A percentile compares a stretch with the other conserved stretches of the same genome.
Evolutionary conservation across 1,140 invertebrate genomes (phyloP).

Genomic region (Catajapyx aquilonaris): DNA sequence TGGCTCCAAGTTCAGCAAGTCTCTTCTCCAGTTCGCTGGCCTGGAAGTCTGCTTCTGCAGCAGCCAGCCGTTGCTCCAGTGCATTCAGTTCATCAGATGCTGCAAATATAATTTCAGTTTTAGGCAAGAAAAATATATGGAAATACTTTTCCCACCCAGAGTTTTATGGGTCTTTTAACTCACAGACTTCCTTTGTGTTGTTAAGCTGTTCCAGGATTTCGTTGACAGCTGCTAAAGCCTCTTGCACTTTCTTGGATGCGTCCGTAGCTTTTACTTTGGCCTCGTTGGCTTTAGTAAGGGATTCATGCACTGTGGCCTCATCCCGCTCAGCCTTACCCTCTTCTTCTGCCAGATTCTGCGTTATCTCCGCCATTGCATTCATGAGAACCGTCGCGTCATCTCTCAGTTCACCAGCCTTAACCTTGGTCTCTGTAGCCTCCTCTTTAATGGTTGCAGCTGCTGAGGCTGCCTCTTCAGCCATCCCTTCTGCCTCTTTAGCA

Average conservation of each 20-base stretch:
- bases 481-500: slow-evolving; percentile 53
- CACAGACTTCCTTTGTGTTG: slow-evolving; percentile 50
- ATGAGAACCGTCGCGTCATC: slow-evolving; percentile 54
- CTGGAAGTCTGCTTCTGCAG: slow-evolving; percentile 48
- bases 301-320: slow-evolving; percentile 43
- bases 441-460: too few species aligned
- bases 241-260: slow-evolving; percentile 55
- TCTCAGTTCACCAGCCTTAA: slow-evolving; percentile 44
- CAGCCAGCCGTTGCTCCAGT: slow-evolving; percentile 45
- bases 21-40: slow-evolving; percentile 52
- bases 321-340: slow-evolving; percentile 53
- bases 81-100: slow-evolving; percentile 42
- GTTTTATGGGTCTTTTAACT: slow-evolving; percentile 8
- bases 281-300: slow-evolving; percentile 56
- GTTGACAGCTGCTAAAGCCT: slow-evolving; percentile 53
- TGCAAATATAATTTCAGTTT: slow-evolving; percentile 16
- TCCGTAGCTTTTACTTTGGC: slow-evolving; percentile 59
- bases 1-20: slow-evolving; percentile 42
- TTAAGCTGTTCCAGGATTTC: slow-evolving; percentile 58
- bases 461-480: slow-evolving; percentile 51
- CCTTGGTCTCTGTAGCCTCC: slow-evolving; percentile 49
- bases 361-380: slow-evolving; percentile 44
- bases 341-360: slow-evolving; percentile 40
- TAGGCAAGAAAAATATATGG: slow-evolving; percentile 6
- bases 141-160: slow-evolving; percentile 6